Evolutionary conservation across 1,140 invertebrate species (phyloP).

Genomic region (Gonioctena quinquepunctata): DNA sequence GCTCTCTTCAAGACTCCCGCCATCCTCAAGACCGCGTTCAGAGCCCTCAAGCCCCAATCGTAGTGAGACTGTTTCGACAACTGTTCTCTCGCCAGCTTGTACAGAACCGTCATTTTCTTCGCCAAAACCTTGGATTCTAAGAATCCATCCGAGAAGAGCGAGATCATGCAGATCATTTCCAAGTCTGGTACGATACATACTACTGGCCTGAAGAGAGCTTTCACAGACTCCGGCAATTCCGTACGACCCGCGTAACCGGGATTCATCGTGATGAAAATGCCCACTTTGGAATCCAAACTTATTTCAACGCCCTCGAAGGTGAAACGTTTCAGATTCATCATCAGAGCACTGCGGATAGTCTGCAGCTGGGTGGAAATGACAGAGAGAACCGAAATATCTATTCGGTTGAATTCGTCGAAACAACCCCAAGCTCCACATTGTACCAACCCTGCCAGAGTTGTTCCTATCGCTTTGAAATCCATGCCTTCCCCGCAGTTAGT

Average conservation of each 20-base stretch:
- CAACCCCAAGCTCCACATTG: constrained; percentile 86
- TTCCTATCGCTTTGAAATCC: constrained; percentile 85
- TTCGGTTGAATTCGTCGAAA: constrained; percentile 92
- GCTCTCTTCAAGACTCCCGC: constrained; percentile 82
- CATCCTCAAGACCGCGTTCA: constrained; percentile 88
- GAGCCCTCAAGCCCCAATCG: constrained; percentile 87
- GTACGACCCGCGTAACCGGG: constrained; percentile 88
- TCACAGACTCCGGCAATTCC: constrained; percentile 88
- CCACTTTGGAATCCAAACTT: constrained; percentile 78
- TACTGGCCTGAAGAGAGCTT: constrained; percentile 86
- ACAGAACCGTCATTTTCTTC: constrained; percentile 91
- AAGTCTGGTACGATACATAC: constrained; percentile 88
- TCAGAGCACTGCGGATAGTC: constrained; percentile 81
- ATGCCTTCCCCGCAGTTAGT: constrained; percentile 92
- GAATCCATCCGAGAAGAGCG: constrained; percentile 90
- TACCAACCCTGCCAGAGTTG: constrained; percentile 75
- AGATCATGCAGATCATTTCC: constrained; percentile 89
- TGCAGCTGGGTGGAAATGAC: constrained; percentile 90
- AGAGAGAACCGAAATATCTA: constrained; percentile 86
- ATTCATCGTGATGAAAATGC: constrained; percentile 94
- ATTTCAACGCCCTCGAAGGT: constrained; percentile 87
- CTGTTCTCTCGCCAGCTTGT: constrained; percentile 82
- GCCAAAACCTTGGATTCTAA: constrained; percentile 82
- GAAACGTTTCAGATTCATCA: constrained; percentile 73
- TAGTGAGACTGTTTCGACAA: constrained; percentile 92